A percentile compares a stretch with the other conserved stretches of the same genome.
Conservation (phyloP, 2,888 invertebrate genomes). For the Cantharis nigra region DNA sequence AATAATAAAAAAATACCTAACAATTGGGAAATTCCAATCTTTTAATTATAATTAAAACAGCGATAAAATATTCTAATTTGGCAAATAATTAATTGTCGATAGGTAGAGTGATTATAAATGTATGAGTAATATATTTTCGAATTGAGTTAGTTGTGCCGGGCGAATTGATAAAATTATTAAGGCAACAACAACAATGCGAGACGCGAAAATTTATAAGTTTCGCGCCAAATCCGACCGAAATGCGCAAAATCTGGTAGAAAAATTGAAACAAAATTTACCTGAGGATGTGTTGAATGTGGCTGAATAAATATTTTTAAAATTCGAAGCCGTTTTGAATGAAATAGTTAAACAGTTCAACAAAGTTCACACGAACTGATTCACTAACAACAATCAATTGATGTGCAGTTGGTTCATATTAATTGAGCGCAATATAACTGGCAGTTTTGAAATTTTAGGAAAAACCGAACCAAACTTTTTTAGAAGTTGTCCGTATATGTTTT, state of each 20-base stretch:
- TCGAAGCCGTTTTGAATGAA: constrained; percentile 36
- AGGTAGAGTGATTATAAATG: not conserved
- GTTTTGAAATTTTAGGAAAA: not conserved
- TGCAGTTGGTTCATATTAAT: constrained; percentile 22
- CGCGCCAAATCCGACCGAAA: not conserved
- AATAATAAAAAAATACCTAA: constrained; percentile 7
- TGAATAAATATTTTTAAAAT: constrained; percentile 31
- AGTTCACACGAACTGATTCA: constrained; percentile 26
- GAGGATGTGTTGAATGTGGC: constrained; percentile 29
- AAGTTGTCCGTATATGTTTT: not conserved
- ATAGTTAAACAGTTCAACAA: constrained; percentile 26
- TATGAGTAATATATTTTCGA: not conserved
- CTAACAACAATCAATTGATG: constrained; percentile 30
- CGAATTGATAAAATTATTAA: not conserved
- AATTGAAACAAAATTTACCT: constrained; percentile 19
- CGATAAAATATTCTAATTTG: not conserved
- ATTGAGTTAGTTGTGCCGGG: not conserved
- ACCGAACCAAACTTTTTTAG: not conserved
- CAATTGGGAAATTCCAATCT: constrained; percentile 27
- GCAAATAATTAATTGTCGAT: not conserved
- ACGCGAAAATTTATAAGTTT: not conserved
- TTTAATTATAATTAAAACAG: not conserved
- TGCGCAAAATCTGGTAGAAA: not conserved
- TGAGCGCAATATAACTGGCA: not conserved
- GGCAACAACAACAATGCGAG: not conserved